A percentile compares a stretch with the other conserved stretches of the same genome.
phyloP scores from a whole-genome alignment of 2,888 invertebrate genomes.

The Plagiodera versicolora region DNA sequence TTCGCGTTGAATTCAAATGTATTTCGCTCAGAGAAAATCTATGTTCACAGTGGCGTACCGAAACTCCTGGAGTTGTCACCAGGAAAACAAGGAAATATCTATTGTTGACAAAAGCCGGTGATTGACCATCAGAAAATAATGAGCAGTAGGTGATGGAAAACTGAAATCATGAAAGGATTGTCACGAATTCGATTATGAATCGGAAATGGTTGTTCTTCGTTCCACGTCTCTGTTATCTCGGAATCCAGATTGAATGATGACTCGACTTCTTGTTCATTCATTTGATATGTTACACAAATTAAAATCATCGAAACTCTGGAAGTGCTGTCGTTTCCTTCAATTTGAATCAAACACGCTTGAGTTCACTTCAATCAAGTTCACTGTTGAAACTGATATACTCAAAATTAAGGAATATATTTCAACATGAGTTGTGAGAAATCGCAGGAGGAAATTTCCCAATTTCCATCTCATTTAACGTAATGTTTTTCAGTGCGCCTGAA shows the following conservation, averaged over 20 bases:
- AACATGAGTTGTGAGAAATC: not conserved
- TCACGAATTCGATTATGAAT: no score
- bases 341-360: not conserved
- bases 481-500: not conserved
- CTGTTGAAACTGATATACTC: not conserved
- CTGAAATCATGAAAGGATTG: no score
- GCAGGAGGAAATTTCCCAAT: not conserved
- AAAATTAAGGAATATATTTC: not conserved
- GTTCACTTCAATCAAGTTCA: not conserved
- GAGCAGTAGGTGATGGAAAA: no score
- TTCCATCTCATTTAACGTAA: not conserved
- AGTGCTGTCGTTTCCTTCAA: not conserved
- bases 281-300: not conserved
- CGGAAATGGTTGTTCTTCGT: no score
- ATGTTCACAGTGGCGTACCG: no score
- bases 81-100: no score
- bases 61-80: no score
- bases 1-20: not conserved
- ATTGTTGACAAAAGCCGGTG: no score
- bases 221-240: not conserved
- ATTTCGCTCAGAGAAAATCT: not conserved
- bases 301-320: not conserved
- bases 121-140: no score
- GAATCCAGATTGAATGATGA: not conserved
- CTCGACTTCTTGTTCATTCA: not conserved